These are phyloP conservation scores for Gobius niger DNA, from an alignment of 2,113 vertebrate species.

Conservation along the genomic window DNA sequence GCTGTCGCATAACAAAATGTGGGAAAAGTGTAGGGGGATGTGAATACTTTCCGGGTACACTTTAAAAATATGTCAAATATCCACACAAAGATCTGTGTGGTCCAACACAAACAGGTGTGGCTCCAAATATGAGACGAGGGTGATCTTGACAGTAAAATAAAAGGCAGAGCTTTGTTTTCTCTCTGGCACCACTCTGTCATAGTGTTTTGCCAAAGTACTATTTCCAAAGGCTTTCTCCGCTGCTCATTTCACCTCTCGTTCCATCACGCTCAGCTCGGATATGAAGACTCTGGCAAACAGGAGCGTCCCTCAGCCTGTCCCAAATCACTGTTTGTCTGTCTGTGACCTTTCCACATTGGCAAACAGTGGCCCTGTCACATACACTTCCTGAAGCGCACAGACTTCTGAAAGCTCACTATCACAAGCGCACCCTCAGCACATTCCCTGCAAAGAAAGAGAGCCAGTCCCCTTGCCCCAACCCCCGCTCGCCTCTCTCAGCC, in stretches of 20 bases:
- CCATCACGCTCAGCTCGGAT: conserved; percentile 5
- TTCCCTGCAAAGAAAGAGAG: conserved; percentile 51
- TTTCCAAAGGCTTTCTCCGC: background rate
- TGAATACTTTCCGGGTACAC: too few species aligned
- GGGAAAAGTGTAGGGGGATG: too few species aligned
- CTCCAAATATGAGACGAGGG: too few species aligned
- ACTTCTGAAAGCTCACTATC: conserved; percentile 53
- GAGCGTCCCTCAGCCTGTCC: conserved; percentile 11
- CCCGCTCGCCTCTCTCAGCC: conserved; percentile 32
- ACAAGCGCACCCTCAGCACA: conserved; percentile 61
- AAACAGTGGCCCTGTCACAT: conserved; percentile 47
- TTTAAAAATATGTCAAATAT: too few species aligned
- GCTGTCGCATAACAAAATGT: too few species aligned
- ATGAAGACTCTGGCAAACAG: conserved; percentile 23
- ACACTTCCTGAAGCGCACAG: conserved; percentile 39
- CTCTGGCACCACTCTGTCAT: background rate
- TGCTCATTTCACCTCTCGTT: conserved; percentile 25
- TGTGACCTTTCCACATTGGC: conserved; percentile 31
- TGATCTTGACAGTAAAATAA: background rate
- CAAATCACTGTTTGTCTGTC: conserved; percentile 43
- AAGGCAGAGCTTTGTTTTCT: background rate
- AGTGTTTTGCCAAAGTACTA: conserved; percentile 2
- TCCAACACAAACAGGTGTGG: too few species aligned
- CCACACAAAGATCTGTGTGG: too few species aligned
- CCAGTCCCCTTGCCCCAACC: conserved; percentile 37